These are phyloP conservation scores for Chionomys nivalis DNA, from an alignment of 2,113 vertebrate species.

Conservation along the genomic window DNA sequence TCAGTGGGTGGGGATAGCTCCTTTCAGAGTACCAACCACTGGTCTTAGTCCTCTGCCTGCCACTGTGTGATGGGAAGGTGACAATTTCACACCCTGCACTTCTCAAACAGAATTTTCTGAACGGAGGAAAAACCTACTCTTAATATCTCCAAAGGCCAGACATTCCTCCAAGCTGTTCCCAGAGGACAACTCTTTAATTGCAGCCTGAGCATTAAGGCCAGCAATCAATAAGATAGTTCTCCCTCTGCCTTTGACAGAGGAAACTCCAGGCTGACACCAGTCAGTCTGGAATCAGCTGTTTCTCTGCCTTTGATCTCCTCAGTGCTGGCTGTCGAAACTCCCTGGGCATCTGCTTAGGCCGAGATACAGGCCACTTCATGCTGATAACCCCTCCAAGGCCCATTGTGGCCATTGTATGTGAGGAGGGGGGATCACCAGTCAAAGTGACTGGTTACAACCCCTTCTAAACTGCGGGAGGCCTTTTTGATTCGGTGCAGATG, in stretches of 20 bases:
- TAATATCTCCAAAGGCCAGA: conserved; percentile 18
- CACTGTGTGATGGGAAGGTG: background rate
- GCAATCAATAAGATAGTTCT: conserved; percentile 73
- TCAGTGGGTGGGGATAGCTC: background rate
- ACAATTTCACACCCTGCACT: background rate
- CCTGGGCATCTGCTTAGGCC: conserved; percentile 53
- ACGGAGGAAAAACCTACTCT: conserved; percentile 17
- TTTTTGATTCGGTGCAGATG: conserved; percentile 83
- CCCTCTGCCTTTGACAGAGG: conserved; percentile 77
- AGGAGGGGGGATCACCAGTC: conserved; percentile 81
- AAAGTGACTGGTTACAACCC: conserved; percentile 76
- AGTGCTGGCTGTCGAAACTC: conserved; percentile 50
- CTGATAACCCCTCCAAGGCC: conserved; percentile 75
- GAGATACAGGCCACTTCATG: conserved; percentile 63
- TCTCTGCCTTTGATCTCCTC: conserved; percentile 84
- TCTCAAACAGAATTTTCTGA: conserved; percentile 1
- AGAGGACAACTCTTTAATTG: conserved; percentile 72
- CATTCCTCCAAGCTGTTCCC: conserved; percentile 54
- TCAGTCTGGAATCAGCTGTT: conserved; percentile 83
- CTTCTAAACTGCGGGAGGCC: conserved; percentile 80
- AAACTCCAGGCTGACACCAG: conserved; percentile 82
- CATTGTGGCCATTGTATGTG: conserved; percentile 73
- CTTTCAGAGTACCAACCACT: background rate
- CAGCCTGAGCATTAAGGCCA: background rate
- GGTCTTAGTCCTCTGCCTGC: background rate